A percentile compares a stretch with the other conserved stretches of the same genome.
Conservation (phyloP, 2,113 vertebrate species). For the Ptilonorhynchus violaceus region DNA sequence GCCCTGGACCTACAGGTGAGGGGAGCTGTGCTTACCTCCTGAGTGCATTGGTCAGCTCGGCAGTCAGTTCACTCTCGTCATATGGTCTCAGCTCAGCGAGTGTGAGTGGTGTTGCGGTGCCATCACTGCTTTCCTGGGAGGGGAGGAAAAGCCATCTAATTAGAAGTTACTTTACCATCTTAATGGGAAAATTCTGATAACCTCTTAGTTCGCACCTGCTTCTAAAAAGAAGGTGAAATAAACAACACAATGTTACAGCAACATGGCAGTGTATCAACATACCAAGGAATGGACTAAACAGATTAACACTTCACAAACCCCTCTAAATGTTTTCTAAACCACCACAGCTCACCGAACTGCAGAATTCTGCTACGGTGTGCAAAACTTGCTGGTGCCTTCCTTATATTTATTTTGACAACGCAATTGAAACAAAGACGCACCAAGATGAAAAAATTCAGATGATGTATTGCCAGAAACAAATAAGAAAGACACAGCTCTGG, state of each 20-base stretch:
- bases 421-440: neutral
- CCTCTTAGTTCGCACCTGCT: neutral
- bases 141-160: neutral
- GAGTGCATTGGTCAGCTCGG: conserved; percentile 79
- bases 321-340: neutral
- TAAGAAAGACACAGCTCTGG: neutral
- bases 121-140: conserved; percentile 78
- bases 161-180: neutral
- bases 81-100: conserved; percentile 73
- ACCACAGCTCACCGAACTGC: neutral
- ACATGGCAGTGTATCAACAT: neutral
- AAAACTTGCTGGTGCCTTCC: neutral
- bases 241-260: neutral
- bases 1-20: neutral
- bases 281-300: neutral
- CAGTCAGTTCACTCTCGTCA: conserved; percentile 77
- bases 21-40: conserved; percentile 71
- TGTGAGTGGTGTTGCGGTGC: conserved; percentile 57
- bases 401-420: neutral
- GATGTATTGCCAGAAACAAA: neutral
- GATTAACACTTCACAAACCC: neutral
- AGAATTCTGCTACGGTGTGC: neutral
- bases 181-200: neutral
- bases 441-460: neutral
- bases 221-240: neutral